These are phyloP conservation scores for Cerastis leucographa DNA, from an alignment of 2,888 invertebrate genomes.

Conservation along the genomic window DNA sequence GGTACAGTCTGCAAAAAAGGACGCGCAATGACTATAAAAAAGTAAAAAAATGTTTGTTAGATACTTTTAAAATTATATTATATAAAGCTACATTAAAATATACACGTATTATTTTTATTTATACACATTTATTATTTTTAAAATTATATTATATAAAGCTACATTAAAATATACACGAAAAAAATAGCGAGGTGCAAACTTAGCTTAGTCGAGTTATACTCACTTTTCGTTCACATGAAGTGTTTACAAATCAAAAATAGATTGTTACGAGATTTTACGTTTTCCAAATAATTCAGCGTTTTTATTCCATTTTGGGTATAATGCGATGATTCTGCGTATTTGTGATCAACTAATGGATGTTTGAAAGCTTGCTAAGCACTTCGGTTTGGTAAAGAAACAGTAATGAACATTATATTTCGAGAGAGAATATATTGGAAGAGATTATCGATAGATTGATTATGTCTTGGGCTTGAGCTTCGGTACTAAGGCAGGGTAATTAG, in stretches of 20 bases:
- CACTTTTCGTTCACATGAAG: neutral
- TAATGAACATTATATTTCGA: conserved; percentile 34
- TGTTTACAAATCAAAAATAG: neutral
- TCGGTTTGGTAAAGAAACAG: conserved; percentile 31
- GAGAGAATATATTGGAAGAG: conserved; percentile 15
- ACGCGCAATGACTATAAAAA: too few species aligned
- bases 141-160: too few species aligned
- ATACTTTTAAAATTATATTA: too few species aligned
- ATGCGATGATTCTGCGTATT: conserved; percentile 57
- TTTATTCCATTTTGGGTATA: conserved; percentile 21
- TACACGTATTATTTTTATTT: too few species aligned
- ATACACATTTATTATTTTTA: too few species aligned
- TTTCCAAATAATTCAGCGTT: neutral
- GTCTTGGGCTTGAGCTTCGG: conserved; percentile 2
- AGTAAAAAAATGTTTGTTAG: too few species aligned
- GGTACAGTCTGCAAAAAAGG: too few species aligned
- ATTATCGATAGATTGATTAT: conserved; percentile 44
- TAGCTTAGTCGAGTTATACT: too few species aligned
- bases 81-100: too few species aligned
- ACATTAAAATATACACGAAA: too few species aligned
- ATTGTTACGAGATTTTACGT: neutral
- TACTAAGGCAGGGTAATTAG: conserved; percentile 33
- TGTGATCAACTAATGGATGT: conserved; percentile 62
- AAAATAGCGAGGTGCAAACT: too few species aligned
- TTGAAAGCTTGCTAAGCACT: conserved; percentile 46